Evolutionary conservation across 2,797 vertebrate genomes (phyloP).

Genomic region (Micropoecilia bifurca): DNA sequence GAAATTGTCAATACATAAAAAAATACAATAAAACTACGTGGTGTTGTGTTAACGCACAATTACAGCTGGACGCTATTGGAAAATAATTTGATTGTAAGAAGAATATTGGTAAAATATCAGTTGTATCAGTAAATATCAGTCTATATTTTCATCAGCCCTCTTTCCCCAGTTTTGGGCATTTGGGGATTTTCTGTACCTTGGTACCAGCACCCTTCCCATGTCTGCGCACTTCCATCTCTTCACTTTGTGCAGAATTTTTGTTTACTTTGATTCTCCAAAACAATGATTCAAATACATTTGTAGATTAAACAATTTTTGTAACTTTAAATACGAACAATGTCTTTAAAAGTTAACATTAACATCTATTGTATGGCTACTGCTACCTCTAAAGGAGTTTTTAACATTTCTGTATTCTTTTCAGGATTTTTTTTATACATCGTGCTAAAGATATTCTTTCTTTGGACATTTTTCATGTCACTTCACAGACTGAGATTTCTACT

Average conservation of each 20-base stretch:
- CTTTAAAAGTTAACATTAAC: background rate
- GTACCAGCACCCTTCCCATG: background rate
- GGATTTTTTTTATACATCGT: background rate
- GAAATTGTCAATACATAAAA: background rate
- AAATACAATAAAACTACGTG: background rate
- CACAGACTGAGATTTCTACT: slow-evolving; percentile 6
- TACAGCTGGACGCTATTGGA: background rate
- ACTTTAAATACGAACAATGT: background rate
- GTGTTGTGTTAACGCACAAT: background rate
- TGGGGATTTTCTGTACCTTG: background rate
- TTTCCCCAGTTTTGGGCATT: background rate
- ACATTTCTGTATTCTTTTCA: background rate
- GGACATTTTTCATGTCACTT: slow-evolving; percentile 2
- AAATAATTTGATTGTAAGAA: background rate
- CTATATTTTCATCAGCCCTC: background rate
- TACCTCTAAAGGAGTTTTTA: background rate
- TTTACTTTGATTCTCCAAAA: background rate
- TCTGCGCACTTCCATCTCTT: background rate
- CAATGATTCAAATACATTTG: background rate
- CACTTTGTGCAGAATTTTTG: background rate
- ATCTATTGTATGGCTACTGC: background rate
- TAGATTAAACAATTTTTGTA: background rate
- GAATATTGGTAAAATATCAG: background rate
- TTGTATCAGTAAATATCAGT: background rate
- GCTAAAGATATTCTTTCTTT: background rate